Percentiles rank a stretch among this genome's conserved stretches.
phyloP scores from a whole-genome alignment of 2,888 invertebrate genomes.

The Aelia acuminata region DNA sequence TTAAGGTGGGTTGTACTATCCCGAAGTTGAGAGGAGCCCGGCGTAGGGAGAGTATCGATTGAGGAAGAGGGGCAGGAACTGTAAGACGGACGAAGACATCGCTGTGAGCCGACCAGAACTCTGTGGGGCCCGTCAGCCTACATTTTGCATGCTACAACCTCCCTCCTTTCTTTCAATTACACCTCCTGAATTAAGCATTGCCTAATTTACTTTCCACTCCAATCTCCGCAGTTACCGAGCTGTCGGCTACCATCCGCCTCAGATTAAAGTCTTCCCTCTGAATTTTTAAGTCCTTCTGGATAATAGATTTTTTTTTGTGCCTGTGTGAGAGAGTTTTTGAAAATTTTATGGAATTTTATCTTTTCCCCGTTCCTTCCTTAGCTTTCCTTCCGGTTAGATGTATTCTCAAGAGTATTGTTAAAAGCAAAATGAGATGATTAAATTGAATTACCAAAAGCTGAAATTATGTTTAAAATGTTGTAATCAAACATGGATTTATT shows the following conservation, averaged over 20 bases:
- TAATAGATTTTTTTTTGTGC: constrained; percentile 10
- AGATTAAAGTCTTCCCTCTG: background rate
- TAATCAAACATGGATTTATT: too few relatives aligned
- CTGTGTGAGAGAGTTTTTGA: background rate
- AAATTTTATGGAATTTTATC: background rate
- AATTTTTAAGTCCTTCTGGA: background rate
- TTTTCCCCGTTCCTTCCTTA: background rate
- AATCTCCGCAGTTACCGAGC: background rate
- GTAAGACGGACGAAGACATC: background rate
- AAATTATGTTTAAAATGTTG: too few relatives aligned
- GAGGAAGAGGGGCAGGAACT: background rate
- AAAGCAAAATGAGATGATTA: too few relatives aligned
- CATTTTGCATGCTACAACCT: background rate
- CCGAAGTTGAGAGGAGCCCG: background rate
- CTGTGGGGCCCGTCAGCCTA: background rate
- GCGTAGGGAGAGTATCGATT: background rate
- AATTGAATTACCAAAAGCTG: too few relatives aligned
- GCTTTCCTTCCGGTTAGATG: background rate
- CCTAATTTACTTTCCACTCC: constrained; percentile 12
- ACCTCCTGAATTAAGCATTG: background rate
- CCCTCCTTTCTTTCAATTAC: background rate
- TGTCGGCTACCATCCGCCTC: background rate
- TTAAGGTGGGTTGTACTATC: too few relatives aligned
- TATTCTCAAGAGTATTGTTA: too few relatives aligned
- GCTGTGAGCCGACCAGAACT: background rate